A percentile compares a stretch with the other conserved stretches of the same genome.
These are phyloP conservation scores for Tichodroma muraria DNA, from an alignment of 2,113 vertebrate species.

Conservation along the genomic window DNA sequence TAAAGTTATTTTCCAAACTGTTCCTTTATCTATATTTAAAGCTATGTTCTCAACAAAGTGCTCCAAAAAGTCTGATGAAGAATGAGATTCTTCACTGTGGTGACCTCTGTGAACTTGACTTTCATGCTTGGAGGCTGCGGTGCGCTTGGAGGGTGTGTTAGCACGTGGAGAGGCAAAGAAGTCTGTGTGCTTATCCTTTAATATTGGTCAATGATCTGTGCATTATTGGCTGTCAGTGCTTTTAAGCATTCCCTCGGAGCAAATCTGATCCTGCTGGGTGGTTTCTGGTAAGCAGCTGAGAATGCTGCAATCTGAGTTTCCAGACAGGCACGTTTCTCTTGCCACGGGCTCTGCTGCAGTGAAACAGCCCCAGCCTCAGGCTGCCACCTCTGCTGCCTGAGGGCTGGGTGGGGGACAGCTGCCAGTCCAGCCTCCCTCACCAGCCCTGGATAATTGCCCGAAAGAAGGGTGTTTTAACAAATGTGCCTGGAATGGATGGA, in stretches of 20 bases:
- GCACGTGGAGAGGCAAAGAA: not conserved
- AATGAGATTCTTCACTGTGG: not conserved
- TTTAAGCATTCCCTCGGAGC: not conserved
- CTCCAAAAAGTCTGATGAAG: not conserved
- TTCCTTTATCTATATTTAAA: not conserved
- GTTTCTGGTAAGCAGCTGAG: not conserved
- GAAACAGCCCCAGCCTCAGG: not conserved
- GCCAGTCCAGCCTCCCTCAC: too few relatives aligned
- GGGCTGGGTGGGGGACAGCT: not conserved
- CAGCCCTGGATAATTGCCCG: not conserved
- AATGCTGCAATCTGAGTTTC: not conserved
- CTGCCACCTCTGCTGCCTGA: not conserved
- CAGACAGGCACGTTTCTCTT: not conserved
- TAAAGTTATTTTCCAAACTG: not conserved
- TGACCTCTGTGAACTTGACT: not conserved
- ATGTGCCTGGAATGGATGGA: not conserved
- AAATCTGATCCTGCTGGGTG: not conserved
- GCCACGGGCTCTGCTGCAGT: not conserved
- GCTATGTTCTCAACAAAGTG: not conserved
- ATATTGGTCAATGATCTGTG: not conserved
- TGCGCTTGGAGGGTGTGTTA: not conserved
- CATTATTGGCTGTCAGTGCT: not conserved
- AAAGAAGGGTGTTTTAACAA: not conserved
- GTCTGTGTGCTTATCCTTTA: not conserved
- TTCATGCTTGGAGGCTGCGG: not conserved